A percentile compares a stretch with the other conserved stretches of the same genome.
These are phyloP conservation scores for Troglohyphantes excavatus DNA, from an alignment of 2,888 invertebrate species.

Conservation along the genomic window DNA sequence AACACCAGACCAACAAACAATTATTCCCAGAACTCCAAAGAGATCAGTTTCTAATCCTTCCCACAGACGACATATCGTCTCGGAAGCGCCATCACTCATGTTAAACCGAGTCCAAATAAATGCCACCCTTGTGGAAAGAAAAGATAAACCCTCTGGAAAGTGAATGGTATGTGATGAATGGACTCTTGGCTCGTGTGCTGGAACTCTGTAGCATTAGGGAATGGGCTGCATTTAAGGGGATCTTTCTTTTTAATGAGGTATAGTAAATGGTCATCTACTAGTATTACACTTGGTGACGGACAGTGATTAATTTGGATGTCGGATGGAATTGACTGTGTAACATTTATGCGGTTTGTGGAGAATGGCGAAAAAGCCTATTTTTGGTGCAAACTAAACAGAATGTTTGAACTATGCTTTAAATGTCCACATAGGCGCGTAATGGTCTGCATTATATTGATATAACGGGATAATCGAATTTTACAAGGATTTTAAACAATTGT, in stretches of 20 bases:
- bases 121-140: neutral
- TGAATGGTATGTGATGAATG: neutral
- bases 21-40: no score
- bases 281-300: neutral
- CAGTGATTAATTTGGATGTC: neutral
- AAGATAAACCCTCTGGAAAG: neutral
- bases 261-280: neutral
- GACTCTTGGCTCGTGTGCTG: neutral
- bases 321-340: neutral
- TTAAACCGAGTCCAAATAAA: neutral
- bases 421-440: no score
- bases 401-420: no score
- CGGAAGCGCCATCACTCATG: constrained; percentile 1
- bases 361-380: no score
- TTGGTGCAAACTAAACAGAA: no score
- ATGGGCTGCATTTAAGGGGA: neutral
- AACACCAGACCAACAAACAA: no score
- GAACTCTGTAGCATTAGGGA: neutral
- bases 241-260: neutral
- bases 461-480: no score
- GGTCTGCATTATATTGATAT: no score
- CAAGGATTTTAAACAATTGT: no score
- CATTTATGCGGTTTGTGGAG: no score
- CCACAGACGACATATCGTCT: neutral
- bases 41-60: neutral